Evolutionary conservation across 2,113 vertebrate genomes (phyloP).

Genomic region (Anhinga rufa): DNA sequence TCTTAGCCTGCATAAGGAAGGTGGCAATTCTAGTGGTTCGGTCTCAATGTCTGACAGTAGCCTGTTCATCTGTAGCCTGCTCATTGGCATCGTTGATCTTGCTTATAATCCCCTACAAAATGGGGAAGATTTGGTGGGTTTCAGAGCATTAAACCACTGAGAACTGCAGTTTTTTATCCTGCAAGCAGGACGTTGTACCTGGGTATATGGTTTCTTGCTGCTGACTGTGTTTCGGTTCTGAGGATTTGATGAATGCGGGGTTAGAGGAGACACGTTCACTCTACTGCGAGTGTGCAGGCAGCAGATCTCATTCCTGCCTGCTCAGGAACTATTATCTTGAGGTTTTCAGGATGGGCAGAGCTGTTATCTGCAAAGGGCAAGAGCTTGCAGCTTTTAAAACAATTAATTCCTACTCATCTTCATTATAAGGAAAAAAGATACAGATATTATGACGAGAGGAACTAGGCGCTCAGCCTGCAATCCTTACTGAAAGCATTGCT

Average conservation of each 20-base stretch:
- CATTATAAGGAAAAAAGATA: not conserved
- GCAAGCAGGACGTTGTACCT: too few relatives aligned
- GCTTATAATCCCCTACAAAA: not conserved
- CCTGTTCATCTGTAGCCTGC: fast-evolving
- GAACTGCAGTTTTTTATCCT: not conserved
- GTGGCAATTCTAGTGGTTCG: not conserved
- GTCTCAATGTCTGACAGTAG: not conserved
- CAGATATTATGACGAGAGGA: not conserved
- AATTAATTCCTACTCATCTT: not conserved
- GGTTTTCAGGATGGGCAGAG: not conserved
- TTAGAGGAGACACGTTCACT: fast-evolving
- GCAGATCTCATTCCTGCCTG: fast-evolving
- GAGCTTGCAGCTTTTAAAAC: not conserved
- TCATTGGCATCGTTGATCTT: not conserved
- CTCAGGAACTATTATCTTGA: not conserved
- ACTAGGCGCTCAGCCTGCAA: fast-evolving
- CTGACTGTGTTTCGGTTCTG: not conserved
- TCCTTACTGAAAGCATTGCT: not conserved
- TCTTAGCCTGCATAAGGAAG: fast-evolving
- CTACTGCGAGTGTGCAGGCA: fast-evolving
- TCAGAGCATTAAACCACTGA: not conserved
- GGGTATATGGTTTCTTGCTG: not conserved
- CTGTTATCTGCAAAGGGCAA: not conserved
- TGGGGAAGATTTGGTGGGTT: not conserved
- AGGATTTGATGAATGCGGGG: fast-evolving